A percentile compares a stretch with the other conserved stretches of the same genome.
Evolutionary conservation across 2,113 vertebrate species (phyloP).

Genomic region (Aix galericulata): DNA sequence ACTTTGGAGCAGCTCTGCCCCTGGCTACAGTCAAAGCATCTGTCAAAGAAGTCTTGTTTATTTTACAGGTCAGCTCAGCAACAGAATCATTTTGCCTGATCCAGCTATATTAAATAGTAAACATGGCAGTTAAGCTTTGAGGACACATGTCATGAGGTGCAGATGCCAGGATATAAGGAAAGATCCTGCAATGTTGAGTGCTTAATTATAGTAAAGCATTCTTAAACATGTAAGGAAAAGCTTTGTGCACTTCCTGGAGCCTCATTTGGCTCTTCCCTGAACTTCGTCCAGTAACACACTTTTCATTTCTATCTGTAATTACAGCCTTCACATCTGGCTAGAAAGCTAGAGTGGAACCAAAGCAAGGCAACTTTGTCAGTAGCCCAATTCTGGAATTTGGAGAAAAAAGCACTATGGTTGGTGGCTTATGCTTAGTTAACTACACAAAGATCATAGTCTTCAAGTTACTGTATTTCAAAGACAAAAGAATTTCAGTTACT

Average conservation of each 20-base stretch:
- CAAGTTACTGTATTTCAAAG: neutral
- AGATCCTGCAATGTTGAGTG: neutral
- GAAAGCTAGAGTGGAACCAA: neutral
- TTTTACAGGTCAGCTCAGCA: neutral
- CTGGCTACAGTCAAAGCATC: neutral
- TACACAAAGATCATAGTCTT: neutral
- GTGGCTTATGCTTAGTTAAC: neutral
- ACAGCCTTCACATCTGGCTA: neutral
- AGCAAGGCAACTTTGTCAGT: neutral
- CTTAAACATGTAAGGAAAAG: neutral
- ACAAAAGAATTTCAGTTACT: neutral
- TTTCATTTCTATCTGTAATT: neutral
- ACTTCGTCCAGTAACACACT: neutral
- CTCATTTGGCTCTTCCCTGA: neutral
- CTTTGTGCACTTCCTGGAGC: neutral
- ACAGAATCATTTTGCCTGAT: neutral
- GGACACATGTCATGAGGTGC: neutral
- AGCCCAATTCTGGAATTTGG: neutral
- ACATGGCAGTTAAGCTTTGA: neutral
- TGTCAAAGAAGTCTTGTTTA: neutral
- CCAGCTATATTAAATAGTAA: neutral
- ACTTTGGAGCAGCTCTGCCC: neutral
- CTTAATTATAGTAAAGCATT: neutral
- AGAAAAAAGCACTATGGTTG: neutral
- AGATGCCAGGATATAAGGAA: neutral